These are phyloP conservation scores for Porites australiensis DNA, from an alignment of 64 coral and sea anemone species.

Conservation along the genomic window DNA sequence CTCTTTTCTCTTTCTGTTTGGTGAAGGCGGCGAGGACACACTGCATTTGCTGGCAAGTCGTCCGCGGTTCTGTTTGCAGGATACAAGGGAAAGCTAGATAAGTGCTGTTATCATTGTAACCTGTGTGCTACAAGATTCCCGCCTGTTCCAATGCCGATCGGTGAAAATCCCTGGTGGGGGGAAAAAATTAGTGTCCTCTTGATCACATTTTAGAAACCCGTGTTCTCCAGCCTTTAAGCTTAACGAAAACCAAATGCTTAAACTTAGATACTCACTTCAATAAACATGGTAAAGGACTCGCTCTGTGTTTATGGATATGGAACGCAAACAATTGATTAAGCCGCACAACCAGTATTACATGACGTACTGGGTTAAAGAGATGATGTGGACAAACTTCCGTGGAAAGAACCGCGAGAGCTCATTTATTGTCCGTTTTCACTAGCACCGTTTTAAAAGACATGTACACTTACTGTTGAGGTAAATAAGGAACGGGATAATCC, in stretches of 20 bases:
- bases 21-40: constrained; percentile 80
- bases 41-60: constrained; percentile 95
- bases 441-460: neutral
- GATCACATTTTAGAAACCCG: neutral
- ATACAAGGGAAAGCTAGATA: neutral
- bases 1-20: constrained; percentile 70
- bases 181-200: neutral
- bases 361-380: neutral
- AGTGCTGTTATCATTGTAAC: neutral
- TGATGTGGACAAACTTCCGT: neutral
- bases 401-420: neutral
- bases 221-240: neutral
- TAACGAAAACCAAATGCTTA: neutral
- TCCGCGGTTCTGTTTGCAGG: constrained; percentile 86
- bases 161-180: neutral
- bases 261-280: constrained; percentile 19
- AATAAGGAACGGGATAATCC: neutral
- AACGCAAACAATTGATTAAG: constrained; percentile 28
- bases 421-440: neutral
- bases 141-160: too few species aligned
- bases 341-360: neutral
- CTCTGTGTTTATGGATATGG: constrained; percentile 8
- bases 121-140: neutral
- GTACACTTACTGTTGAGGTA: neutral
- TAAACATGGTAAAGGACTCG: neutral